Conservation (phyloP, 2,888 invertebrate genomes). For the Melinopterus prodromus region DNA sequence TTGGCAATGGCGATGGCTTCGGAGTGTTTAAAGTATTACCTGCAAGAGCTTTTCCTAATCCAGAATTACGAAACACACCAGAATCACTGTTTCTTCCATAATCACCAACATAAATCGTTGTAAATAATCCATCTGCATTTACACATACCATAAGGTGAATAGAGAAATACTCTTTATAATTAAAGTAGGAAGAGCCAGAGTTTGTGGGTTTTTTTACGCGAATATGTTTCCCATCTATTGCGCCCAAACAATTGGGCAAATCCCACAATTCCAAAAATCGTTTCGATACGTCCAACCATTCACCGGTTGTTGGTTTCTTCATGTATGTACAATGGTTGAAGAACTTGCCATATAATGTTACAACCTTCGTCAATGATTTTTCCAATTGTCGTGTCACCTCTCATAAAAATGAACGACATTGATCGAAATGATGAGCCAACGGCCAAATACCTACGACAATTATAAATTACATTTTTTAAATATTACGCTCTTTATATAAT, state of each 20-base stretch:
- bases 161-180: slow-evolving; percentile 48
- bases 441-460: slow-evolving; percentile 40
- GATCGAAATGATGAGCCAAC: slow-evolving; percentile 38
- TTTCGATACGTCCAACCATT: slow-evolving; percentile 42
- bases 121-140: slow-evolving; percentile 48
- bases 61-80: slow-evolving; percentile 45
- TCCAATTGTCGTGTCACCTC: slow-evolving; percentile 41
- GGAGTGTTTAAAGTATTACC: slow-evolving; percentile 40
- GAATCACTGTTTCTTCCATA: slow-evolving; percentile 47
- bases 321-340: slow-evolving; percentile 41
- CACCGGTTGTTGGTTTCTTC: slow-evolving; percentile 42
- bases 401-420: slow-evolving; percentile 40
- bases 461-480: slow-evolving; percentile 7
- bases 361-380: slow-evolving; percentile 41
- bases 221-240: slow-evolving; percentile 50
- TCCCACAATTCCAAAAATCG: slow-evolving; percentile 47
- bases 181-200: slow-evolving; percentile 49
- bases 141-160: slow-evolving; percentile 48
- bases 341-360: slow-evolving; percentile 38
- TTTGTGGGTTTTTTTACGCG: slow-evolving; percentile 44
- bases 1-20: slow-evolving; percentile 35
- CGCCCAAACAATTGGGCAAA: slow-evolving; percentile 46
- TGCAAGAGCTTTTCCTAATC: slow-evolving; percentile 40
- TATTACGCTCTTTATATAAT: neutral
- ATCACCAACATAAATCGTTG: slow-evolving; percentile 45